Evolutionary conservation across 2,797 vertebrate species (phyloP).

Genomic region (Pipistrellus nathusii): DNA sequence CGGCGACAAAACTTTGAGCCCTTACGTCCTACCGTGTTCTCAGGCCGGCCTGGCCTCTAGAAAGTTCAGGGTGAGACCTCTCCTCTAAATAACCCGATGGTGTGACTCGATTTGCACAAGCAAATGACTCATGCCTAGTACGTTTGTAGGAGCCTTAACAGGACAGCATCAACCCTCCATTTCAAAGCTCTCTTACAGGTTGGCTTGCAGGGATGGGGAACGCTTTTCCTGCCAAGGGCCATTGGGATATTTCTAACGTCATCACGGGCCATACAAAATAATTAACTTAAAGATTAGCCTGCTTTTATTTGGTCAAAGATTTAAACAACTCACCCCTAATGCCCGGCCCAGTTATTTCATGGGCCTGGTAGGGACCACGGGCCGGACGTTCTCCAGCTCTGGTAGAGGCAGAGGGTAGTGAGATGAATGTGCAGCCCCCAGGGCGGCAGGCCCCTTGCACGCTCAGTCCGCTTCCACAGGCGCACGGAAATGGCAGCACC

Average conservation of each 20-base stretch:
- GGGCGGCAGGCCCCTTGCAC: neutral
- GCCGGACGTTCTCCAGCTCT: too few species aligned
- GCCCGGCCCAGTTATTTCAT: too few species aligned
- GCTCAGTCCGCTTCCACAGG: neutral
- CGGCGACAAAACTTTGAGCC: neutral
- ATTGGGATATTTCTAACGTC: too few species aligned
- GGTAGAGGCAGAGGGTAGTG: too few species aligned
- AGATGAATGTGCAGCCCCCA: neutral
- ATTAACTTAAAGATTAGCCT: too few species aligned
- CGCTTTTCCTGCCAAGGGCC: too few species aligned
- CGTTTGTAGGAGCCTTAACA: neutral
- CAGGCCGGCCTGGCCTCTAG: neutral
- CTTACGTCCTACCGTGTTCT: neutral
- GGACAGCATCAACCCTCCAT: neutral
- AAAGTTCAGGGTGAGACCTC: neutral
- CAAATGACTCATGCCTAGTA: neutral
- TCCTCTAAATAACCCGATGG: neutral
- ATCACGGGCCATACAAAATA: too few species aligned
- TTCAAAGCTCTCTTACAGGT: neutral
- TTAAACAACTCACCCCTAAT: too few species aligned
- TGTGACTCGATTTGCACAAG: neutral
- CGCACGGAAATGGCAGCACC: fast-evolving
- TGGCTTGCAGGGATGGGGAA: neutral
- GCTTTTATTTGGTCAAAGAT: too few species aligned
- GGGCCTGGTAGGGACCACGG: too few species aligned